Evolutionary conservation across 2,113 vertebrate genomes (phyloP).

Genomic region (Melanostigma gelatinosum): DNA sequence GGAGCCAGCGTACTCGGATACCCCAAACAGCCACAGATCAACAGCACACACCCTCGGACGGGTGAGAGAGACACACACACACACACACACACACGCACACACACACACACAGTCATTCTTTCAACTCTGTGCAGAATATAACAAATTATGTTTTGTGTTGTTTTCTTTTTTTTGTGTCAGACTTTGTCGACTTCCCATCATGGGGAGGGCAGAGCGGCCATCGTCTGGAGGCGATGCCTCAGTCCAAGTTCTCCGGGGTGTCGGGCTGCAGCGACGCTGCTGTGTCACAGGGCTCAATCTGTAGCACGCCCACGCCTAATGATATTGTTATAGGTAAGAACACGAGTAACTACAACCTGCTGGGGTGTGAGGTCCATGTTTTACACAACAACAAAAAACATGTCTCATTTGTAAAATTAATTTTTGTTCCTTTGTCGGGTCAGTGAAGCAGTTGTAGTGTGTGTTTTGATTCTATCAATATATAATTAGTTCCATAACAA

Average conservation of each 20-base stretch:
- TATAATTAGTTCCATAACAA: background rate
- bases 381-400: background rate
- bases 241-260: slow-evolving; percentile 95
- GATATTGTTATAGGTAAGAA: slow-evolving; percentile 91
- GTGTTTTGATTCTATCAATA: background rate
- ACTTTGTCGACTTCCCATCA: slow-evolving; percentile 93
- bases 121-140: background rate
- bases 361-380: background rate
- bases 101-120: background rate
- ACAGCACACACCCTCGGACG: slow-evolving; percentile 87
- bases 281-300: slow-evolving; percentile 92
- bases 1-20: slow-evolving; percentile 90
- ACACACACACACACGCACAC: background rate
- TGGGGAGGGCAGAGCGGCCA: slow-evolving; percentile 93
- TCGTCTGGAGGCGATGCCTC: slow-evolving; percentile 93
- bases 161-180: slow-evolving; percentile 70
- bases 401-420: background rate
- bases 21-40: slow-evolving; percentile 86
- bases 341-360: background rate
- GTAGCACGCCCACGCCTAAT: slow-evolving; percentile 90
- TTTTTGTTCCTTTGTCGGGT: background rate
- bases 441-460: background rate
- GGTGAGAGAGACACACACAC: slow-evolving; percentile 78
- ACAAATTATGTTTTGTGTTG: background rate
- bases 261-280: slow-evolving; percentile 95